Conservation (phyloP, 2,113 vertebrate genomes). For the Paradoxurus hermaphroditus region DNA sequence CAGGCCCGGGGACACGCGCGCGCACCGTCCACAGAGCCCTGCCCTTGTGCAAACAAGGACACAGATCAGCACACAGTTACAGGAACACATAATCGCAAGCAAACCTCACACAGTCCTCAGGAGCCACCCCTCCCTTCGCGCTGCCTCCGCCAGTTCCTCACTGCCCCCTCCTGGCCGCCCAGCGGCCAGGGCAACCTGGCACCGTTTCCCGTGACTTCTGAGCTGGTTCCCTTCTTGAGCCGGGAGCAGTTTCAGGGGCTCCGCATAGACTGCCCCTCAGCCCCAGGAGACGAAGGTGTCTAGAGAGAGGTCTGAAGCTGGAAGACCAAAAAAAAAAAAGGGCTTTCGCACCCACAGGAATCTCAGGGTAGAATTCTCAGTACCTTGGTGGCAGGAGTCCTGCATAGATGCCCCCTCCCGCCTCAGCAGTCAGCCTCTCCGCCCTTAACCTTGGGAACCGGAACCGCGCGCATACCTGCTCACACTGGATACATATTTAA, state of each 20-base stretch:
- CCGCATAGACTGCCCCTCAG: no score
- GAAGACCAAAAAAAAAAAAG: not conserved
- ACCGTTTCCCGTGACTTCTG: not conserved
- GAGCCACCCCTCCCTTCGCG: not conserved
- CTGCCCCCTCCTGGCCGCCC: constrained; percentile 73
- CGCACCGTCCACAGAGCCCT: not conserved
- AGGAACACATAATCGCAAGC: not conserved
- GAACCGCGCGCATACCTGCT: not conserved
- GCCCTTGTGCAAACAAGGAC: constrained; percentile 15
- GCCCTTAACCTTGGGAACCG: not conserved
- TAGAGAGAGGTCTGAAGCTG: not conserved
- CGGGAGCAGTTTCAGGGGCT: not conserved
- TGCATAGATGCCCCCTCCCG: not conserved
- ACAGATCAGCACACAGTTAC: not conserved
- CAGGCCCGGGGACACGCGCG: not conserved
- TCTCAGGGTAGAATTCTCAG: not conserved
- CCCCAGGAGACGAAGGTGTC: not conserved
- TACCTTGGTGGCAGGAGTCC: not conserved
- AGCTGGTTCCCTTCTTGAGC: not conserved
- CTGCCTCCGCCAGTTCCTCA: constrained; percentile 53
- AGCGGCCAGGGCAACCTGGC: constrained; percentile 49
- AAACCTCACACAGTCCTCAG: not conserved
- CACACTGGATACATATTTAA: fast-evolving
- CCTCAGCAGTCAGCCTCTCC: not conserved
- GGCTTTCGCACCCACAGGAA: not conserved